A percentile compares a stretch with the other conserved stretches of the same genome.
phyloP scores from a whole-genome alignment of 1,140 invertebrate species.

The Elymnias hypermnestra region DNA sequence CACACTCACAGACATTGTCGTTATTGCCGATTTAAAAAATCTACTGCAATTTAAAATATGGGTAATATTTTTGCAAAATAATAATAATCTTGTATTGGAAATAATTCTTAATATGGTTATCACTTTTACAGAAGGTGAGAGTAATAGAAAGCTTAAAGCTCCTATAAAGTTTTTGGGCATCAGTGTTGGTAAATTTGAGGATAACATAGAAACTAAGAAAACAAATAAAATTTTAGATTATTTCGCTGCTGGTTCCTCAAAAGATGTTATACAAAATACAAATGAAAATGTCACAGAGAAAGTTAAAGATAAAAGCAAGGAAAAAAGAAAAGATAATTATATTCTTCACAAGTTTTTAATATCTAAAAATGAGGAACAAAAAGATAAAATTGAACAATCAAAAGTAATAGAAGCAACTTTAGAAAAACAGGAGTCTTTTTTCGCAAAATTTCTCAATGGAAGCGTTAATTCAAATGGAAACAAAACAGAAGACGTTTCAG shows the following conservation, averaged over 20 bases:
- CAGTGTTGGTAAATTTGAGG: constrained; percentile 87
- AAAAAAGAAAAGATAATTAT: constrained; percentile 31
- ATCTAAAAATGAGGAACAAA: constrained; percentile 1
- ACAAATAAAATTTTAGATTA: constrained; percentile 78
- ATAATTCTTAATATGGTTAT: no score
- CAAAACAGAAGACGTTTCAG: no score
- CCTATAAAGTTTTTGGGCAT: constrained; percentile 84
- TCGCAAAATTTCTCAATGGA: constrained; percentile 62
- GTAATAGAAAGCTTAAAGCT: constrained; percentile 69
- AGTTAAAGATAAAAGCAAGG: constrained; percentile 19
- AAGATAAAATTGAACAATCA: constrained; percentile 15
- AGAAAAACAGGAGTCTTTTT: constrained; percentile 69
- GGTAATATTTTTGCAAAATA: no score
- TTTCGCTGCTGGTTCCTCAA: constrained; percentile 68
- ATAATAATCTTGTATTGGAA: no score
- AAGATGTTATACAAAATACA: constrained; percentile 20
- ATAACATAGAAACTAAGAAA: constrained; percentile 74
- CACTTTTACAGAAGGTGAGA: constrained; percentile 49
- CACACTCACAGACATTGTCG: no score
- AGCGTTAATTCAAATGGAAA: constrained; percentile 10
- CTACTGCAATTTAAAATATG: no score
- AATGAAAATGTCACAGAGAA: constrained; percentile 11
- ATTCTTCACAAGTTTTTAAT: constrained; percentile 49
- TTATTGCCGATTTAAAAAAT: no score
- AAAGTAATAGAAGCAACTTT: constrained; percentile 35